phyloP scores from a whole-genome alignment of 2,888 invertebrate genomes.

The Acanthacorydalis orientalis region DNA sequence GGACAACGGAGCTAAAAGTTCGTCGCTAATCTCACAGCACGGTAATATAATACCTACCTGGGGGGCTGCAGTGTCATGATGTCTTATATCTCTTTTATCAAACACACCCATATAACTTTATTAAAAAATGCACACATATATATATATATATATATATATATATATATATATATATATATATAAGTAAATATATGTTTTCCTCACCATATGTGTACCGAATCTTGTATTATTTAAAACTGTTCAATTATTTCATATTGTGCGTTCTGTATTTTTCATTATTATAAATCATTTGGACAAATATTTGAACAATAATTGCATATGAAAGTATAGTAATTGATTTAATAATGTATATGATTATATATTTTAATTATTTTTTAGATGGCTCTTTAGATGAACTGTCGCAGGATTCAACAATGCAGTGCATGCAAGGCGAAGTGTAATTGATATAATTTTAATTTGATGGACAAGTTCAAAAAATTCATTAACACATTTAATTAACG shows the following conservation, averaged over 20 bases:
- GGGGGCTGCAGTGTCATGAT: no score
- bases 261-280: no score
- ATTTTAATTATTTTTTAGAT: conserved; percentile 38
- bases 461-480: no score
- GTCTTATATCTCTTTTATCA: conserved; percentile 10
- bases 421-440: conserved; percentile 67
- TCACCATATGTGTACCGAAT: neutral
- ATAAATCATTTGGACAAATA: no score
- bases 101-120: neutral
- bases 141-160: no score
- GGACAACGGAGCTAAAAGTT: conserved; percentile 23
- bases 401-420: conserved; percentile 72
- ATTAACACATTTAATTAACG: no score
- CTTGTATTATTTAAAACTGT: neutral
- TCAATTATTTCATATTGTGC: no score
- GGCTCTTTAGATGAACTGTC: conserved; percentile 74
- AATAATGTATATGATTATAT: neutral
- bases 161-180: no score
- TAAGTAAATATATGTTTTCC: neutral
- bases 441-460: no score
- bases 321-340: neutral
- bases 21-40: conserved; percentile 39
- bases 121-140: neutral
- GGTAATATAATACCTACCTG: conserved; percentile 24
- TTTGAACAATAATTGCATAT: no score